Base-by-base conservation (phyloP, 2,888 invertebrate genomes). In the Myathropa florea region DNA sequence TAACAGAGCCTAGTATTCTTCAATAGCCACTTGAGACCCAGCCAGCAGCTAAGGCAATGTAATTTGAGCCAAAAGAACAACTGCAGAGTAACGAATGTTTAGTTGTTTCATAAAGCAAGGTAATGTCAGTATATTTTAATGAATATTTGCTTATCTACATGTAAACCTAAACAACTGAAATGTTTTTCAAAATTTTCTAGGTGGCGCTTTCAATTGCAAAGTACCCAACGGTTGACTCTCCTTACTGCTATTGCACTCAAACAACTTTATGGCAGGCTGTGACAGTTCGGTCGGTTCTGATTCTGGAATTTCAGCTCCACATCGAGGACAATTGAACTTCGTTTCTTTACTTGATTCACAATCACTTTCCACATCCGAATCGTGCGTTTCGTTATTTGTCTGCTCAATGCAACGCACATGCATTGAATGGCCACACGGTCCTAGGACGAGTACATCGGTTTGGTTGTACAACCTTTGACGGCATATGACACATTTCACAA, bases 171-270 rank as follows among this genome's bases (percentile, higher is more conserved):
- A 78, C 36, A 77, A 28, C 67, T 65, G 57, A 78, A 83, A 75
- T 55, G 65, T 57, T 75, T 83, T 87, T 89, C 88, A 90, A 90
- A 92, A 92, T 75, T 91, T 91, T 72, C 92, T 89, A 28, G 93
- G 92, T 10, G 93, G 93, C 4, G 93, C 92, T 88, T 93, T 92
- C 0, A 93, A 89, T 86, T 91, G 90, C 71, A 93, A 89, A 10
- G 90, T 88, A 28, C 91, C 91, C 80, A 91, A 88, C 39, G 90
- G 90, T 24, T 53, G 55, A 59, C 67, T 87, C 53, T 87, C 83
- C 53, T 75, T 76, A 65, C 33, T 82, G 33, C 81, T 67, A 64
- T 33, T 80, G 36, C 71, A 76, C 14, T 89, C 88, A 33, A 89
- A 86, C 55, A 90, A 76, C 76, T 89, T 90, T 80, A 89, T 89